These are phyloP conservation scores for Labeo calbasu DNA, from an alignment of 2,797 vertebrate species.

Conservation along the genomic window DNA sequence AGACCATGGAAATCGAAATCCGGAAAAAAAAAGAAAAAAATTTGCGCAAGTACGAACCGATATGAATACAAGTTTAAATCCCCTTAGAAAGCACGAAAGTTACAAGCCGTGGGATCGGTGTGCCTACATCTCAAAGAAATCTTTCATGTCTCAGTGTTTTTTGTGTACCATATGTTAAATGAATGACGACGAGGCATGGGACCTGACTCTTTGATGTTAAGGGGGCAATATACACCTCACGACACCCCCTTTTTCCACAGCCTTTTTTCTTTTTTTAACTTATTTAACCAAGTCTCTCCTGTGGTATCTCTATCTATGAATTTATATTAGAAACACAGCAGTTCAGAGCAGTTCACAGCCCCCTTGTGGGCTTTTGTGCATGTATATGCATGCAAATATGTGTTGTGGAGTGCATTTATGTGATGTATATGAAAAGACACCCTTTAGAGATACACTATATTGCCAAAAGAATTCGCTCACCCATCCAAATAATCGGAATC, in stretches of 20 bases:
- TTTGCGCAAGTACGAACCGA: background rate
- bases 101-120: background rate
- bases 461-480: too few species aligned
- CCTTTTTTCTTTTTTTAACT: background rate
- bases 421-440: background rate
- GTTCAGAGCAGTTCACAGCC: constrained; percentile 5
- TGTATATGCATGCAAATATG: background rate
- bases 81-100: constrained; percentile 28
- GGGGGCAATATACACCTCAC: background rate
- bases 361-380: constrained; percentile 4
- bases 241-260: background rate
- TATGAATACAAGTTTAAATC: constrained; percentile 39
- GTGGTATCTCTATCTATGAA: background rate
- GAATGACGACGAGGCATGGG: constrained; percentile 7
- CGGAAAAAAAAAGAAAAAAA: background rate
- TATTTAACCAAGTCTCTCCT: constrained; percentile 12
- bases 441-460: constrained; percentile 5
- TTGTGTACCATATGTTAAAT: constrained; percentile 33
- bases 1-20: constrained; percentile 35
- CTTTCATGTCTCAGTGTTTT: constrained; percentile 27
- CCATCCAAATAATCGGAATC: too few species aligned
- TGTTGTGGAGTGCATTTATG: background rate
- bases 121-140: constrained; percentile 18
- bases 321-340: background rate
- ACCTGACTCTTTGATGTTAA: constrained; percentile 26